These are phyloP conservation scores for Psilopsiagon aymara DNA, from an alignment of 2,113 vertebrate genomes.

Conservation along the genomic window DNA sequence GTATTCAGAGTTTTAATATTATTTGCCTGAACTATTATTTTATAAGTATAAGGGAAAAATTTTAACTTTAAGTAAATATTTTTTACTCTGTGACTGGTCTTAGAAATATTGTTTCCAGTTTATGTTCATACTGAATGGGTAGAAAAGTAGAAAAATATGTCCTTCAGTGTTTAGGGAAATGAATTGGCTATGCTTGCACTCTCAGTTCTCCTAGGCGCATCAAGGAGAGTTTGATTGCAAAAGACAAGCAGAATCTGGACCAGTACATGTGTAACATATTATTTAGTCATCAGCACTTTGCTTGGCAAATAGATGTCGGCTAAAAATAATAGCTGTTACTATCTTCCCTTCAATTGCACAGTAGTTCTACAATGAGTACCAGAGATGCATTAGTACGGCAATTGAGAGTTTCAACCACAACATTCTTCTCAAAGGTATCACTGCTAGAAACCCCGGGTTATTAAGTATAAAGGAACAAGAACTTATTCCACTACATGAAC, in stretches of 20 bases:
- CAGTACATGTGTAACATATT: slow-evolving; percentile 33
- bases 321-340: slow-evolving; percentile 36
- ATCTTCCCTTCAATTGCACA: slow-evolving; percentile 13
- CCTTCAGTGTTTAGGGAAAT: not conserved
- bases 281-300: slow-evolving; percentile 43
- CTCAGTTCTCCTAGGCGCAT: not conserved
- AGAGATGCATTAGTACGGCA: not conserved
- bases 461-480: slow-evolving; percentile 21
- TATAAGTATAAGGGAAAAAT: not conserved
- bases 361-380: slow-evolving; percentile 20
- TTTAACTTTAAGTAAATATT: not conserved
- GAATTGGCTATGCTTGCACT: not conserved
- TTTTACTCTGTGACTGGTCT: not conserved
- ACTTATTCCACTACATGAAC: not conserved
- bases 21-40: not conserved
- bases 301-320: slow-evolving; percentile 19
- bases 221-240: slow-evolving; percentile 36
- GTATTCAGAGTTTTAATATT: not conserved
- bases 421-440: slow-evolving; percentile 37
- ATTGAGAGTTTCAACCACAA: not conserved
- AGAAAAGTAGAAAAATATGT: slow-evolving; percentile 5
- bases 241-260: slow-evolving; percentile 30
- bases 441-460: not conserved
- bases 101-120: not conserved
- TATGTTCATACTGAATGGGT: not conserved